These are phyloP conservation scores for Protaetia brevitarsis DNA, from an alignment of 1,140 invertebrate species.

Conservation along the genomic window DNA sequence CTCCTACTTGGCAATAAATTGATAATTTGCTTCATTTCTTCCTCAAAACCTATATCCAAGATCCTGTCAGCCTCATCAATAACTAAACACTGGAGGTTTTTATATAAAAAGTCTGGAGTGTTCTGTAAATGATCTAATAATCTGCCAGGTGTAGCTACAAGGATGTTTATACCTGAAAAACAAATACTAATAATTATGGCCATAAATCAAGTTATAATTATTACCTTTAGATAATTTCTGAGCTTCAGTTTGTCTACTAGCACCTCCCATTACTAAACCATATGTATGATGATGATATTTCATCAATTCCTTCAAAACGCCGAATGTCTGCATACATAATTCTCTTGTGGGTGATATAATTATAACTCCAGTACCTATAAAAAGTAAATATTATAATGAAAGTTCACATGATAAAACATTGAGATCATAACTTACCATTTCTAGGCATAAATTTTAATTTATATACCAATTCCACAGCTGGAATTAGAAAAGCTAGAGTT, in stretches of 20 bases:
- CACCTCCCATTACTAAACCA: slow-evolving; percentile 92
- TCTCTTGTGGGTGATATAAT: slow-evolving; percentile 97
- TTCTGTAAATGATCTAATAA: slow-evolving; percentile 97
- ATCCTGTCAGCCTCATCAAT: slow-evolving; percentile 99
- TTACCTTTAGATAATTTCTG: slow-evolving; percentile 87
- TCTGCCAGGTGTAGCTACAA: slow-evolving; percentile 98
- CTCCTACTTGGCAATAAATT: slow-evolving; percentile 89
- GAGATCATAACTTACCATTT: slow-evolving; percentile 67
- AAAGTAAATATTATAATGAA: neutral
- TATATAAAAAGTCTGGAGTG: slow-evolving; percentile 90
- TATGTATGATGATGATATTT: slow-evolving; percentile 81
- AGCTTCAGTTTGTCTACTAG: slow-evolving; percentile 88
- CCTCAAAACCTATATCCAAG: slow-evolving; percentile 98
- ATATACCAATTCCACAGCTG: slow-evolving; percentile 90
- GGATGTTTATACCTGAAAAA: slow-evolving; percentile 71
- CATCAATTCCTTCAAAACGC: slow-evolving; percentile 93
- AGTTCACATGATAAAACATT: neutral
- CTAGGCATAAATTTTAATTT: slow-evolving; percentile 93
- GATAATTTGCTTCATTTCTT: slow-evolving; percentile 97
- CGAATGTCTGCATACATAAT: slow-evolving; percentile 98
- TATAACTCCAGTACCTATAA: slow-evolving; percentile 84
- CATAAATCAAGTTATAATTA: neutral
- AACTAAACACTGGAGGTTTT: slow-evolving; percentile 94
- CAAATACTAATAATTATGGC: slow-evolving; percentile 39
- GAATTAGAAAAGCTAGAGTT: slow-evolving; percentile 97